Evolutionary conservation across 2,113 vertebrate genomes (phyloP).

Genomic region (Helogale parvula): DNA sequence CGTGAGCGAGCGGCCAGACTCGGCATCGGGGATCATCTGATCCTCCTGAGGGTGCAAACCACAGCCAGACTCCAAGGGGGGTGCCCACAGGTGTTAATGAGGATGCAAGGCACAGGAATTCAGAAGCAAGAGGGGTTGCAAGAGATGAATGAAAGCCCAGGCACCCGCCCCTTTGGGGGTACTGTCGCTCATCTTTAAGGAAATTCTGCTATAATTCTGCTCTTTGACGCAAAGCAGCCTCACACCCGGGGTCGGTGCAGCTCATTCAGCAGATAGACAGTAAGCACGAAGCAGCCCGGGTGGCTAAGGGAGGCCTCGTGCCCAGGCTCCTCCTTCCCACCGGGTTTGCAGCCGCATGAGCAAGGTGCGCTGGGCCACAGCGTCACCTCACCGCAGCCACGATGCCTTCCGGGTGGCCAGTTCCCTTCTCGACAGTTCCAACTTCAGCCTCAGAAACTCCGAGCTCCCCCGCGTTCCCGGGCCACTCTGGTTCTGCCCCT

Average conservation of each 20-base stretch:
- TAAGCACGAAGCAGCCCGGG: fast-evolving
- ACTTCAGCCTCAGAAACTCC: neutral
- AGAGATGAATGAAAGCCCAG: neutral
- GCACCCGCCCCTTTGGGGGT: no score
- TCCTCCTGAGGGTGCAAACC: neutral
- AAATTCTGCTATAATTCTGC: neutral
- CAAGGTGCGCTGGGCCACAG: neutral
- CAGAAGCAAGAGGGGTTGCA: fast-evolving
- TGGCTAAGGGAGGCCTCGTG: neutral
- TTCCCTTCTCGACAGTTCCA: neutral
- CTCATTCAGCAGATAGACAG: neutral
- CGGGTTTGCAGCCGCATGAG: neutral
- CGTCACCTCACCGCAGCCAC: neutral
- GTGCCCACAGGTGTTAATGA: neutral
- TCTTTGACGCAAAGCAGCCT: neutral
- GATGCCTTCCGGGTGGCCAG: neutral
- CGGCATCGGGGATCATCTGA: neutral
- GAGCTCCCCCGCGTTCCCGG: neutral
- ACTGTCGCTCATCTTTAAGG: neutral
- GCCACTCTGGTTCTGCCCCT: neutral
- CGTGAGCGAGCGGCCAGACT: fast-evolving
- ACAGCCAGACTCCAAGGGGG: neutral
- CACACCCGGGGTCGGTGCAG: no score
- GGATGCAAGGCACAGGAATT: neutral
- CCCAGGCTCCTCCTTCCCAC: neutral